Evolutionary conservation across 1,140 invertebrate species (phyloP).

Genomic region (Hetaerina americana): DNA sequence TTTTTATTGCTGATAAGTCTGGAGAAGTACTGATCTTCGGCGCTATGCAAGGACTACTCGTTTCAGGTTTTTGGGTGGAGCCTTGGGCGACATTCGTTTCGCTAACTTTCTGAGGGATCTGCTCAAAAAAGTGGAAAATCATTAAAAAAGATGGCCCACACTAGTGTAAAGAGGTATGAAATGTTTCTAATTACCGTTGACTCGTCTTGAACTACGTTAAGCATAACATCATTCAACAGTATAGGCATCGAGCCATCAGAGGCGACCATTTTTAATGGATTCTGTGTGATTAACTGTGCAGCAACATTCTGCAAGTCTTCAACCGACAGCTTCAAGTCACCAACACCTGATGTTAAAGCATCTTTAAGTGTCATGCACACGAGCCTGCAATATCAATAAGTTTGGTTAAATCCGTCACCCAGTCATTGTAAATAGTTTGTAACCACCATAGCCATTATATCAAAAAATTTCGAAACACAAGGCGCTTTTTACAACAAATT

Average conservation of each 20-base stretch:
- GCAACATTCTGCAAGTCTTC: constrained; percentile 31
- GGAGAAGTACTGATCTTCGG: not conserved
- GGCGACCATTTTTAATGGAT: not conserved
- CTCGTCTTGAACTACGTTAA: not conserved
- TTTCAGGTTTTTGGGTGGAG: not conserved
- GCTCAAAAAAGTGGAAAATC: not conserved
- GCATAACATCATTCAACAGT: not conserved
- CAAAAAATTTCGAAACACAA: too few relatives aligned
- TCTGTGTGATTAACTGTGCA: constrained; percentile 26
- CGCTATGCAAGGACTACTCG: not conserved
- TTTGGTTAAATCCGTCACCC: not conserved
- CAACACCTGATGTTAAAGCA: constrained; percentile 25
- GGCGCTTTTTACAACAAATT: too few relatives aligned
- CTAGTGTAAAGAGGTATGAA: not conserved
- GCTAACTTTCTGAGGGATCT: not conserved
- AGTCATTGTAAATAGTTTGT: not conserved
- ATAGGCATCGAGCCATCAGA: not conserved
- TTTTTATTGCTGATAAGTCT: not conserved
- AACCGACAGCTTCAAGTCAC: constrained; percentile 28
- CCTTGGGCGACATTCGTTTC: not conserved
- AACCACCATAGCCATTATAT: too few relatives aligned
- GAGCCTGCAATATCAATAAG: constrained; percentile 22
- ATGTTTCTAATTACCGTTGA: not conserved
- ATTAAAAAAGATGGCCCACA: not conserved
- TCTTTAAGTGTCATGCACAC: constrained; percentile 31